These are phyloP conservation scores for Acronicta alni DNA, from an alignment of 2,888 invertebrate species.

Conservation along the genomic window DNA sequence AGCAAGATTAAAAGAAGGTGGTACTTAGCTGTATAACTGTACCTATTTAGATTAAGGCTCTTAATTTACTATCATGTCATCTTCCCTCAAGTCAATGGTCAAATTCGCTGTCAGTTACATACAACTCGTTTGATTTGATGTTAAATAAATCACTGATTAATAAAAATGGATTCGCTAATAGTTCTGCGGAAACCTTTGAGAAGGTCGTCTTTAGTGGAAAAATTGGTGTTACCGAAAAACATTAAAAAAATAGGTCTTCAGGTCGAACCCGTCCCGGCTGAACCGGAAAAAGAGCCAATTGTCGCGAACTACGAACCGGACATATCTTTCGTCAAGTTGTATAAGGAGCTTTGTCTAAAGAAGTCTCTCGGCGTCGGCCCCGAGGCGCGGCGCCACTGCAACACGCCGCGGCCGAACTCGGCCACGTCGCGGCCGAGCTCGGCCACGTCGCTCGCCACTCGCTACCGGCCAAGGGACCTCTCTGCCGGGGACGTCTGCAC, in stretches of 20 bases:
- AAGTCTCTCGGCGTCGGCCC: neutral
- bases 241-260: conserved; percentile 5
- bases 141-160: neutral
- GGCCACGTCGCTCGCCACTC: conserved; percentile 9
- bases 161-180: conserved; percentile 58
- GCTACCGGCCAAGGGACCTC: neutral
- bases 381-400: conserved; percentile 4
- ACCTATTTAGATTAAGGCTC: too few relatives aligned
- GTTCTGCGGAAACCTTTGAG: conserved; percentile 47
- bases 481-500: too few relatives aligned
- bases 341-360: conserved; percentile 45
- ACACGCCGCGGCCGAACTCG: conserved; percentile 5
- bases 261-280: neutral
- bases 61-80: neutral
- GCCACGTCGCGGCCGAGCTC: conserved; percentile 7
- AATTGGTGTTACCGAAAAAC: conserved; percentile 13
- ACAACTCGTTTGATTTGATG: neutral
- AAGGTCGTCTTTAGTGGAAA: conserved; percentile 6
- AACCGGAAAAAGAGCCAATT: too few relatives aligned
- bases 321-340: conserved; percentile 63
- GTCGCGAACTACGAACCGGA: neutral
- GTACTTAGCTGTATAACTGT: too few relatives aligned
- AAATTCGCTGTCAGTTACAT: conserved; percentile 21
- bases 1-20: too few relatives aligned
- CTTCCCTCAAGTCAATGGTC: neutral